A percentile compares a stretch with the other conserved stretches of the same genome.
Evolutionary conservation across 2,888 invertebrate species (phyloP).

Genomic region (Gortyna flavago): DNA sequence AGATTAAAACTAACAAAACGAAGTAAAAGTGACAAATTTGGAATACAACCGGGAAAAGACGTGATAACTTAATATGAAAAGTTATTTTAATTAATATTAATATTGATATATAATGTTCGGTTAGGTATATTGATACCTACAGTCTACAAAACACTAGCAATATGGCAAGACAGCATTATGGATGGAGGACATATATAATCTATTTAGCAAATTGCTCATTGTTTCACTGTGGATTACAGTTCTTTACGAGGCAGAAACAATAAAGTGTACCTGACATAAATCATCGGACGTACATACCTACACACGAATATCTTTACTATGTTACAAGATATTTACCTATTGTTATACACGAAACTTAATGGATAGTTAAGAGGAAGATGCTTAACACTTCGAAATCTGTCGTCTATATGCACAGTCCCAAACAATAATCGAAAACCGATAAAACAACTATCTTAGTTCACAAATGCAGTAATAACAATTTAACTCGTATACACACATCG

Average conservation of each 20-base stretch:
- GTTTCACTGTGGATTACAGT: slow-evolving; percentile 86
- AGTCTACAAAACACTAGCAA: slow-evolving; percentile 86
- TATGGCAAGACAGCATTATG: slow-evolving; percentile 89
- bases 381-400: slow-evolving; percentile 67
- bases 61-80: slow-evolving; percentile 53
- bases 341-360: slow-evolving; percentile 81
- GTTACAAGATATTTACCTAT: slow-evolving; percentile 81
- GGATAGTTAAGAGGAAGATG: slow-evolving; percentile 73
- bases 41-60: slow-evolving; percentile 52
- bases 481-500: slow-evolving; percentile 85
- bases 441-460: slow-evolving; percentile 74
- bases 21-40: slow-evolving; percentile 50
- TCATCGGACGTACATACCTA: slow-evolving; percentile 84
- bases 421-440: slow-evolving; percentile 73
- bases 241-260: slow-evolving; percentile 88
- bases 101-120: slow-evolving; percentile 68
- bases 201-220: slow-evolving; percentile 89
- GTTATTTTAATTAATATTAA: slow-evolving; percentile 68
- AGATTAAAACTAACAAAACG: slow-evolving; percentile 69
- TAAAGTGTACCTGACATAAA: slow-evolving; percentile 86
- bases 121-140: slow-evolving; percentile 82
- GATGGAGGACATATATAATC: slow-evolving; percentile 89
- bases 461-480: slow-evolving; percentile 82
- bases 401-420: slow-evolving; percentile 81
- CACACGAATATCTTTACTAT: slow-evolving; percentile 80